Evolutionary conservation across 2,888 invertebrate genomes (phyloP), one percentile per base, ranked within the genome.

Genomic region (Tachina grossa): DNA sequence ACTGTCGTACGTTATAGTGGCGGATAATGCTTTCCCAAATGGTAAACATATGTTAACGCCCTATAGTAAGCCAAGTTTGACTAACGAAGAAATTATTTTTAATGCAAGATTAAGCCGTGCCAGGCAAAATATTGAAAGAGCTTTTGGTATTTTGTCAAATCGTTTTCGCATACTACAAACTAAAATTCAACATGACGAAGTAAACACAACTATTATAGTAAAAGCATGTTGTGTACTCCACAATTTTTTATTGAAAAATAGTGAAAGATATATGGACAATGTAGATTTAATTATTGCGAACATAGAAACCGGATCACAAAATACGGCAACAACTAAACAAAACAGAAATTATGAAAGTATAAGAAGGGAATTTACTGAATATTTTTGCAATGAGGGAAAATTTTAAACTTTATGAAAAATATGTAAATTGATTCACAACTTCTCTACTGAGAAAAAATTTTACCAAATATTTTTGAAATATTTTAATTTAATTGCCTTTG

Each of bases 211-310:
- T 53, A 41, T 53, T 53, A 69, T 69, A 19, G 19, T 69, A n/a
- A n/a, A 53, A 9, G 53, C 53, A 69, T 69, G 68, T 53, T 47
- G 65, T 66, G 68, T 69, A 53, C 68, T 69, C 19, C 68, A 69
- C 13, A 69, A 69, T 53, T 69, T 53, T 69, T 69, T 69, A 13
- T 16, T 55, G 53, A n/a, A 69, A 6, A 19, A 69, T 41, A 53
- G 53, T 53, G 13, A 69, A 53, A 69, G 10, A 9, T 69, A 69
- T 41, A 31, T 43, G 16, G 53, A 55, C 6, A 68, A 68, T 31
- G 31, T 31, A 5, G 31, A 31, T 31, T 31, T 31, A 0, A 31
- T 6, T 31, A 6, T 6, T 31, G 5, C 16, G 39, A 16, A 22
- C 14, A 41, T 3, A 11, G 16, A 51, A 19, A 51, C 22, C 55